Conservation (phyloP, 2,113 vertebrate genomes). For the Cyanoramphus novaezelandiae region DNA sequence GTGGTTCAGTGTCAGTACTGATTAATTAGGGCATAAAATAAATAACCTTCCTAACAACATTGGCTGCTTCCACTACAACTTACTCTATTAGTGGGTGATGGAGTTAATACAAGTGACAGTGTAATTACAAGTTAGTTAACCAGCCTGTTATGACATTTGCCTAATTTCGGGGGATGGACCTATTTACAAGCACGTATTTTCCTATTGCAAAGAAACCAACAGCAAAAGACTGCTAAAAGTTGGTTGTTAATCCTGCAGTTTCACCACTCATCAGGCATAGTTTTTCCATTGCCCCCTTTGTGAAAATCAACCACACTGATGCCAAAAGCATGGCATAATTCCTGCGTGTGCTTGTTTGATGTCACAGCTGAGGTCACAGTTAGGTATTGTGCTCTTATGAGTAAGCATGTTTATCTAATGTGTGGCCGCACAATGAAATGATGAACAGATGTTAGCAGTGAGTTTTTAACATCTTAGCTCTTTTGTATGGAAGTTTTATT, state of each 20-base stretch:
- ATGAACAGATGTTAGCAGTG: slow-evolving; percentile 81
- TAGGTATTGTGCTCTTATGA: slow-evolving; percentile 60
- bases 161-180: slow-evolving; percentile 41
- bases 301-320: neutral
- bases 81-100: slow-evolving; percentile 75
- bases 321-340: slow-evolving; percentile 44
- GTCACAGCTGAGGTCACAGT: slow-evolving; percentile 72
- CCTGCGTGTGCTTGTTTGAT: slow-evolving; percentile 68
- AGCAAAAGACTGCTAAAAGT: neutral
- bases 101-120: slow-evolving; percentile 80
- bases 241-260: neutral
- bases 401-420: slow-evolving; percentile 72
- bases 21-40: slow-evolving; percentile 94
- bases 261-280: neutral
- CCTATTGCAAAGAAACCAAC: neutral
- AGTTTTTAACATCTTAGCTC: slow-evolving; percentile 71
- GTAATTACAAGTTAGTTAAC: slow-evolving; percentile 81
- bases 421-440: slow-evolving; percentile 66
- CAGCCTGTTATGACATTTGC: slow-evolving; percentile 23
- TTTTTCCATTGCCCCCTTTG: neutral
- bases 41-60: slow-evolving; percentile 77
- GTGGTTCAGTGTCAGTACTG: slow-evolving; percentile 90
- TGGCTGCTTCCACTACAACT: slow-evolving; percentile 76
- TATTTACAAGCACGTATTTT: neutral
- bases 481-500: slow-evolving; percentile 71